Evolutionary conservation across 2,888 invertebrate species (phyloP).

Genomic region (Pycnomerus fuliginosus): DNA sequence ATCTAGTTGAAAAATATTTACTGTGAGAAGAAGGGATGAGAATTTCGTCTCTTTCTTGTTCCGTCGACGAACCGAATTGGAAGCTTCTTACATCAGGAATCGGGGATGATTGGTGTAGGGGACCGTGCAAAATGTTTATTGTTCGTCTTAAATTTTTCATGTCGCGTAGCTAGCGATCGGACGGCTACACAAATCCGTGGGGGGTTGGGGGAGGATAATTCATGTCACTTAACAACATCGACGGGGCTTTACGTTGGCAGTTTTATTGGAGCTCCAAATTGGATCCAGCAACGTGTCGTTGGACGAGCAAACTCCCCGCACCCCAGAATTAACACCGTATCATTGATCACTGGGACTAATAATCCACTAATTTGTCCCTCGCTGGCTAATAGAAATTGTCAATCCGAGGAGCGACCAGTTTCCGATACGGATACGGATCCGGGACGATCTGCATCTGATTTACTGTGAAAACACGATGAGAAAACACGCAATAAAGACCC

Average conservation of each 20-base stretch:
- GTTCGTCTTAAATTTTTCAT: slow-evolving; percentile 52
- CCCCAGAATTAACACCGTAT: slow-evolving; percentile 49
- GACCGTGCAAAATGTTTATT: slow-evolving; percentile 41
- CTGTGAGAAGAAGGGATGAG: no score
- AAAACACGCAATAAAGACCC: slow-evolving; percentile 42
- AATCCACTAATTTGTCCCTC: slow-evolving; percentile 54
- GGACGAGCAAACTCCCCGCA: slow-evolving; percentile 27
- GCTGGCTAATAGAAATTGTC: slow-evolving; percentile 51
- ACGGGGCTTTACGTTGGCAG: slow-evolving; percentile 55
- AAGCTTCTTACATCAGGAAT: no score
- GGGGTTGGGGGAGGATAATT: slow-evolving; percentile 51
- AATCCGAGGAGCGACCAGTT: slow-evolving; percentile 39
- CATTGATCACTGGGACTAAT: slow-evolving; percentile 54
- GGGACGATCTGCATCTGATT: slow-evolving; percentile 46
- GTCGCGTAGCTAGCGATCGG: slow-evolving; percentile 38
- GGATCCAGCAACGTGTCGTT: slow-evolving; percentile 51
- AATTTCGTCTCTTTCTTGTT: no score
- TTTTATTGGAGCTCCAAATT: slow-evolving; percentile 56
- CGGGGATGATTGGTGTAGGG: slow-evolving; percentile 15
- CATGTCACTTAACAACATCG: slow-evolving; percentile 56
- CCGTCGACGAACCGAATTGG: no score
- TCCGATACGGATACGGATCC: slow-evolving; percentile 26
- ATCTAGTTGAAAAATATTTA: no score
- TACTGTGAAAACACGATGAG: slow-evolving; percentile 47
- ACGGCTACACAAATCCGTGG: slow-evolving; percentile 23